Evolutionary conservation across 2,113 vertebrate species (phyloP).

Genomic region (Mesembrinibis cayennensis): DNA sequence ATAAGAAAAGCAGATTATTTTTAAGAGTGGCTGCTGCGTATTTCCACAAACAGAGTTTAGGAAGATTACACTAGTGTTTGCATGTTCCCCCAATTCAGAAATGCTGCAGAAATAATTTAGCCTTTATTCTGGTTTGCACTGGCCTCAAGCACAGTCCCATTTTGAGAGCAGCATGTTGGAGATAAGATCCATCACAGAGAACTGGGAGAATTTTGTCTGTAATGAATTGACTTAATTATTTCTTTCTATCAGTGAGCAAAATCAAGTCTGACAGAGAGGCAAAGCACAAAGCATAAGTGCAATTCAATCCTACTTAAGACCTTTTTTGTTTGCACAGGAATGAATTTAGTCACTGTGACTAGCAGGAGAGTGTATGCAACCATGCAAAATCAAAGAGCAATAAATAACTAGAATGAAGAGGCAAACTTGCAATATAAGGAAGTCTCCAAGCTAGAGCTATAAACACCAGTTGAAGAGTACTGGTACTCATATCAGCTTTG

Average conservation of each 20-base stretch:
- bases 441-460: not conserved
- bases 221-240: not conserved
- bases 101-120: not conserved
- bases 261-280: not conserved
- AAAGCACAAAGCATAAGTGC: not conserved
- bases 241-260: not conserved
- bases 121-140: not conserved
- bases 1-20: not conserved
- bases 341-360: not conserved
- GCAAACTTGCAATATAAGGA: not conserved
- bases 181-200: not conserved
- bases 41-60: not conserved
- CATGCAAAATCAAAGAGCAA: constrained; percentile 22
- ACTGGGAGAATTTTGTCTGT: not conserved
- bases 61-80: not conserved
- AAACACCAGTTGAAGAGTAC: not conserved
- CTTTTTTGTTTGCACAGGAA: not conserved
- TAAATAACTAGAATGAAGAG: not conserved
- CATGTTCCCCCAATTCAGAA: not conserved
- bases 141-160: not conserved
- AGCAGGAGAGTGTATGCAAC: not conserved
- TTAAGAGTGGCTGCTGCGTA: not conserved
- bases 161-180: not conserved
- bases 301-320: not conserved
- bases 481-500: not conserved